Evolutionary conservation across 2,113 vertebrate genomes (phyloP), one percentile per base, ranked within the genome.

Genomic region (Eulemur macaco): DNA sequence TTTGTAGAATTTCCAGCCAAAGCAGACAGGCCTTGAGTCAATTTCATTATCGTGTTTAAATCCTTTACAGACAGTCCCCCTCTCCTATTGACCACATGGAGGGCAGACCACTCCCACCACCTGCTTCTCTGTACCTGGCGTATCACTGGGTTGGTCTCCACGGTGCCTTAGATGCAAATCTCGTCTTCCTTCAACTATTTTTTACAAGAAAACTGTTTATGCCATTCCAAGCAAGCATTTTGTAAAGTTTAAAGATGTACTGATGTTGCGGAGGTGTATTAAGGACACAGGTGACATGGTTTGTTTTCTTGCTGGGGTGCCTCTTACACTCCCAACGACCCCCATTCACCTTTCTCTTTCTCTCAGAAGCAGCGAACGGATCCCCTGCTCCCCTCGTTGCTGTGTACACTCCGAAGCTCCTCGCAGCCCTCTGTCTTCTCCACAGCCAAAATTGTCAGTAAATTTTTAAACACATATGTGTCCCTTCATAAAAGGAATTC

Each of bases 321-420:
- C 21, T 11, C 34, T 76, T 52, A 66, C 9, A n/a, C 1, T 23
- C 1, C 4, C 12, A 3, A 50, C 15, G 0, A 1, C 1, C 1
- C 39, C 20, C 23, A 29, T 0, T 2, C 69, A 15, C 31, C 29
- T 52, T 66, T 66, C 23, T 42, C 54, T n/a, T 83, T 18, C 39
- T 63, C n/a, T 83, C 23, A 77, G n/a, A 90, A 82, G 31, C 39
- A 83, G 13, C 58, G 86, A 23, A 34, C 3, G 23, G 74, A 69
- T 17, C n/a, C 23, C 50, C 37, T 15, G 18, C 18, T 23, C 31
- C 0, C 25, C 47, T 71, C 13, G 37, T 56, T 18, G 9, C 39
- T 20, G 23, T n/a, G 11, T 34, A 2, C 3, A 29, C 7, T 20
- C 8, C 3, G 3, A 20, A 14, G 15, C 27, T 31, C 25, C 31